Evolutionary conservation across 2,888 invertebrate species (phyloP), one percentile per base, ranked within the genome.

Genomic region (Cremastobaeus sp.): DNA sequence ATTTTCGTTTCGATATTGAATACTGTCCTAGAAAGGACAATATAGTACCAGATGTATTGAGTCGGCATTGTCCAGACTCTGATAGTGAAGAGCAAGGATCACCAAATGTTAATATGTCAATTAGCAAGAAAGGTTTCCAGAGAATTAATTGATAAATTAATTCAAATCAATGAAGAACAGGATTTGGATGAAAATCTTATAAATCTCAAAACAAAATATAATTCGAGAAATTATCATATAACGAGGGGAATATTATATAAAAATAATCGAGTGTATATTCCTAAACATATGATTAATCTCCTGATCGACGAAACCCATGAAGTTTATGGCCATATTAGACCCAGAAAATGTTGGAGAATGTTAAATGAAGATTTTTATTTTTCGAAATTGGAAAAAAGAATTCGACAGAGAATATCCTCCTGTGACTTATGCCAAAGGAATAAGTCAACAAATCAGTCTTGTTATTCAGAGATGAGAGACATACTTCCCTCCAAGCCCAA

Each of bases 1-100:
- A 79, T 39, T 83, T 78, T n/a, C 2, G n/a, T 32, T 32, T 32
- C 8, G 32, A 32, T 4, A 32, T 32, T 3, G 32, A 32, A n/a
- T 11, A 32, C n/a, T 32, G 32, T n/a, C 32, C 32, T 4, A n/a
- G n/a, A 32, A 32, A 32, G n/a, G 25, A 25, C 4, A 25, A 25
- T 25, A 25, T 5, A 25, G 25, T 25, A 25, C 4, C 25, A 8
- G 25, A 25, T 25, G 8, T 8, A 8, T 25, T 25, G 25, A 25
- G 8, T 8, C 3, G 4, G 25, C 3, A 8, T 3, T 25, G 8
- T 25, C 25, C 25, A 3, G 25, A 25, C 25, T 8, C 8, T 25
- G 8, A 25, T 25, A 25, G 25, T 5, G 8, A 8, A 25, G 8
- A 25, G 8, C 25, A 3, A 25, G 25, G 25, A 8, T 5, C 25